Conservation (phyloP, 2,113 vertebrate genomes). For the Lota lota region DNA sequence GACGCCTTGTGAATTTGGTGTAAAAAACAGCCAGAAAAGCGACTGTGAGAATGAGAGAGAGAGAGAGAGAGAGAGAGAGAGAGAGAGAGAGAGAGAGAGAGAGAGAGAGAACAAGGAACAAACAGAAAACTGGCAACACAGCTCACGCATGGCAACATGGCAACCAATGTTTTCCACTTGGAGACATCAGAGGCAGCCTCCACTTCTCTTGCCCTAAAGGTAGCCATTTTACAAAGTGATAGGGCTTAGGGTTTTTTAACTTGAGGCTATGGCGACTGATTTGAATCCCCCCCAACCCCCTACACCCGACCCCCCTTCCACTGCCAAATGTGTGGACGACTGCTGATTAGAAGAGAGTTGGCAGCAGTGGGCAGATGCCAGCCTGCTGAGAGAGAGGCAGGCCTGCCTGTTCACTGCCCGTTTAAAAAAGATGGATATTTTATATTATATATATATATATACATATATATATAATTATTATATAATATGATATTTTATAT, state of each 20-base stretch:
- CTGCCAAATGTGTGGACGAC: conserved; percentile 79
- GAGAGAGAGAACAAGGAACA: neutral
- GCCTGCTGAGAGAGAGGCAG: conserved; percentile 55
- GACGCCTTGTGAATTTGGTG: conserved; percentile 45
- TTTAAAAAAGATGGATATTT: conserved; percentile 28
- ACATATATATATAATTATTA: neutral
- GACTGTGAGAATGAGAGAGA: neutral
- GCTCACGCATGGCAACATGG: conserved; percentile 48
- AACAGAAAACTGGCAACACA: conserved; percentile 11
- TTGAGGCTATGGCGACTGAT: conserved; percentile 68
- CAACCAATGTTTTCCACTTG: conserved; percentile 68
- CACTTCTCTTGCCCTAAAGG: conserved; percentile 69
- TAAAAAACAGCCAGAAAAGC: neutral
- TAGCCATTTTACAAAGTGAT: conserved; percentile 76
- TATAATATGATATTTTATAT: neutral
- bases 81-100: no score
- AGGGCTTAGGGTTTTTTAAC: conserved; percentile 75
- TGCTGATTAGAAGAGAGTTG: conserved; percentile 79
- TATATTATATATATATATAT: neutral
- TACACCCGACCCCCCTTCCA: conserved; percentile 39
- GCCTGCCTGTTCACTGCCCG: conserved; percentile 65
- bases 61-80: no score
- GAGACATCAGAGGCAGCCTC: conserved; percentile 69
- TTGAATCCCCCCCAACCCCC: conserved; percentile 59
- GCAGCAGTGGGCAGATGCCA: conserved; percentile 71